These are phyloP conservation scores for Pollenia amentaria DNA, from an alignment of 2,888 invertebrate genomes.

Conservation along the genomic window DNA sequence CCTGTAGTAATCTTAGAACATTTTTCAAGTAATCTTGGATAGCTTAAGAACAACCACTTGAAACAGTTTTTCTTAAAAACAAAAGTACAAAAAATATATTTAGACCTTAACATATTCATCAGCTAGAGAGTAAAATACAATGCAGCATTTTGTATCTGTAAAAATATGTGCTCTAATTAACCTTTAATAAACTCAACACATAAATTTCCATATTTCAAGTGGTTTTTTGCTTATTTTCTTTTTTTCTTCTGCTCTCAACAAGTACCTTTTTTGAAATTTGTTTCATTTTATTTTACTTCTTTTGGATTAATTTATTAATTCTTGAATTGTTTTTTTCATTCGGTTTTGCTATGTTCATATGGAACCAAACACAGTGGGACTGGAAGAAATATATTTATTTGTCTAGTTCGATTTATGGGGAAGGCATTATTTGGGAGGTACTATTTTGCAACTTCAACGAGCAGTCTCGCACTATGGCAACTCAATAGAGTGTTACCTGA, in stretches of 20 bases:
- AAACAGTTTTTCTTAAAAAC: constrained; percentile 28
- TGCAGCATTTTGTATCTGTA: constrained; percentile 36
- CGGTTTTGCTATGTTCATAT: neutral
- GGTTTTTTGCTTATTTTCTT: constrained; percentile 18
- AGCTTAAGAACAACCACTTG: constrained; percentile 44
- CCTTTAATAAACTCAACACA: constrained; percentile 70
- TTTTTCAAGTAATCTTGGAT: constrained; percentile 50
- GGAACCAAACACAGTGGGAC: neutral
- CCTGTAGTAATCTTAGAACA: constrained; percentile 5
- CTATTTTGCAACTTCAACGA: too few relatives aligned
- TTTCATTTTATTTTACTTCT: neutral
- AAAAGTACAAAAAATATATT: constrained; percentile 9
- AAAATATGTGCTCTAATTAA: constrained; percentile 71
- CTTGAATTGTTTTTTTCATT: neutral
- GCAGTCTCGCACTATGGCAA: too few relatives aligned
- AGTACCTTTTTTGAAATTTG: constrained; percentile 12
- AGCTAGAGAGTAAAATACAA: constrained; percentile 1
- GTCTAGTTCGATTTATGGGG: too few relatives aligned
- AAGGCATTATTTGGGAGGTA: too few relatives aligned
- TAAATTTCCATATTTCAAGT: constrained; percentile 69
- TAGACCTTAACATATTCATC: constrained; percentile 25
- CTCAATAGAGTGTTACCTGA: too few relatives aligned
- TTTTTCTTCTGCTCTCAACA: neutral
- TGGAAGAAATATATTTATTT: too few relatives aligned
- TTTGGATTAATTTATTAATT: constrained; percentile 28